Base-by-base conservation (phyloP, 2,888 invertebrate species). In the Eugnorisma glareosa region DNA sequence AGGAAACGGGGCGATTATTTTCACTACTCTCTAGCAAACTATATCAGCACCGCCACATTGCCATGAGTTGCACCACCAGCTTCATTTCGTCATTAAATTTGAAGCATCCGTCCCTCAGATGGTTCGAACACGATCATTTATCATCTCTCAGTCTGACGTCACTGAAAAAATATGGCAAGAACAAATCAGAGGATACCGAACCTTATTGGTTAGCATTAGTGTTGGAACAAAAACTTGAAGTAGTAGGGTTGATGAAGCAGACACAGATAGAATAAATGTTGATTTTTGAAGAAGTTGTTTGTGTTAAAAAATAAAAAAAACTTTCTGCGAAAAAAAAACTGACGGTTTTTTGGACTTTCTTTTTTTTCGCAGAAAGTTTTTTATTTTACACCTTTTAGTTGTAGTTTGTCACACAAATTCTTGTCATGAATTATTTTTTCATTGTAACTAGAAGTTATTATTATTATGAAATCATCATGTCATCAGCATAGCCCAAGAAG, bases 101-200 rank as follows among this genome's bases (percentile, higher is more conserved):
- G 90, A 89, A 91, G 90, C 92, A 92, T 82, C 88, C 85, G 89
- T 88, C 91, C 89, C 90, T 92, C 92, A 92, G 91, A 82, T 86
- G 89, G 89, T 86, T 87, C 88, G 88, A 88, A 87, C 89, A 90
- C 85, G 90, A 89, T 87, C 92, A 92, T 93, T 93, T 91, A 92
- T 93, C 93, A 93, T 92, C 87, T 89, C 74, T 77, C 86, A 87
- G 89, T 91, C 90, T 90, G 88, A 87, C 86, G 81, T 82, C 86
- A 86, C 84, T 70, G 82, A 91, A 91, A 91, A 91, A 92, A 89
- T 86, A 88, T 83, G 73, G 80, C 83, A 84, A 86, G 83, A 83
- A 83, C 89, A 89, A 89, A 89, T 88, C 81, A 67, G 61, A 37
- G 80, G 76, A 77, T 75, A 76, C 74, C 81, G 81, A 85, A 85